Percentiles rank a stretch among this genome's conserved stretches.
These are phyloP conservation scores for Temnothorax ravouxi DNA, from an alignment of 2,888 invertebrate genomes.

Conservation along the genomic window DNA sequence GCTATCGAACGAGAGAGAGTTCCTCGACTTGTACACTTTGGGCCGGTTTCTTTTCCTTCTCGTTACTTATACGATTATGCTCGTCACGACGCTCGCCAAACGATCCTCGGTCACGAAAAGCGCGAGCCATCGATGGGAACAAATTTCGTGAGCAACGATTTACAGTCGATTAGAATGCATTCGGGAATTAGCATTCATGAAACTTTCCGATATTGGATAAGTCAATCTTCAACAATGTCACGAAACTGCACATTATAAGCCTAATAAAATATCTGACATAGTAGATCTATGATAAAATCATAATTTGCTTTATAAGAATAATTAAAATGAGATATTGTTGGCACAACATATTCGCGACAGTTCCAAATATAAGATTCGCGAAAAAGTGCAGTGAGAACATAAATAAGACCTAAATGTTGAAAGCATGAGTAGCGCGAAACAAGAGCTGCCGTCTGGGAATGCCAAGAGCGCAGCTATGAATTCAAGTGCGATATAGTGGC, in stretches of 20 bases:
- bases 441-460: constrained; percentile 81
- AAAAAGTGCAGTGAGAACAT: constrained; percentile 59
- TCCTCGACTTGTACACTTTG: not conserved
- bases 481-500: constrained; percentile 77
- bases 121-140: not conserved
- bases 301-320: not conserved
- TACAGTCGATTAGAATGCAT: not conserved
- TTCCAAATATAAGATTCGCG: not conserved
- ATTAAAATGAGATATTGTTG: not conserved
- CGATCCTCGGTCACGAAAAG: constrained; percentile 20
- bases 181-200: not conserved
- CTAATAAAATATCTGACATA: not conserved
- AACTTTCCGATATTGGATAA: not conserved
- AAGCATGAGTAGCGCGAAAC: constrained; percentile 76
- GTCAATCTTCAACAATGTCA: constrained; percentile 5
- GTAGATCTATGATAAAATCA: not conserved
- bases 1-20: constrained; percentile 1
- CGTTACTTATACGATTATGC: not conserved
- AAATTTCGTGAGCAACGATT: not conserved
- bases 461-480: constrained; percentile 81
- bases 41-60: not conserved
- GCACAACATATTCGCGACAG: not conserved
- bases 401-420: constrained; percentile 71
- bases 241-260: not conserved
- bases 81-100: constrained; percentile 14